Conservation (phyloP, 92 coral and sea anemone species). For the Phymanthus crucifer region DNA sequence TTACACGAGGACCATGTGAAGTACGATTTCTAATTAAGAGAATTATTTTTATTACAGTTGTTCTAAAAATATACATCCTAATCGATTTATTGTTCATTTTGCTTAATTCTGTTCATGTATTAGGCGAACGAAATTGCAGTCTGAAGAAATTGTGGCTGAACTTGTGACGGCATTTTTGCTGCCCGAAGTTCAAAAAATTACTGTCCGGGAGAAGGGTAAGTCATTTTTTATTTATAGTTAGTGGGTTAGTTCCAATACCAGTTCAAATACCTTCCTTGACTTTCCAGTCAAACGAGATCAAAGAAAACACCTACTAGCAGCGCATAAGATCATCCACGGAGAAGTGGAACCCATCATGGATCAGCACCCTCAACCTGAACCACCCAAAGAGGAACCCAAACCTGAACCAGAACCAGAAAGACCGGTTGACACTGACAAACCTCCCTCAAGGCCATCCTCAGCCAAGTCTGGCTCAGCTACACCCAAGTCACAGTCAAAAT, state of each 20-base stretch:
- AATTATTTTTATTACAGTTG: too few relatives aligned
- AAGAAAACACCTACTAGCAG: conserved; percentile 91
- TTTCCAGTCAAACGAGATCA: conserved; percentile 80
- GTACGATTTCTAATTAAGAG: too few relatives aligned
- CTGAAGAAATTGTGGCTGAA: conserved; percentile 96
- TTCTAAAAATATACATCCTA: too few relatives aligned
- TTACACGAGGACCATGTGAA: too few relatives aligned
- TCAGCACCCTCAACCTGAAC: conserved; percentile 62
- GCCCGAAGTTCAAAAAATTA: conserved; percentile 96
- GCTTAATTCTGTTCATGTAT: too few relatives aligned
- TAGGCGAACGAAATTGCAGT: conserved; percentile 88
- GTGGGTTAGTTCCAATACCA: too few relatives aligned
- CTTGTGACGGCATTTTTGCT: conserved; percentile 86
- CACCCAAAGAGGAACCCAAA: conserved; percentile 52
- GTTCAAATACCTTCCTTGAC: neutral
- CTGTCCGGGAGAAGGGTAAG: conserved; percentile 95
- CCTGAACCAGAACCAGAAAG: conserved; percentile 37
- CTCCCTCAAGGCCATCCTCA: conserved; percentile 61
- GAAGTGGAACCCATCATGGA: conserved; percentile 62
- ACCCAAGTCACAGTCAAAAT: conserved; percentile 52
- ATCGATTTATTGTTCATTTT: too few relatives aligned
- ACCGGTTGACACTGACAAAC: conserved; percentile 36
- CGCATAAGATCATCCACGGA: conserved; percentile 91
- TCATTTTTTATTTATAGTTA: neutral
- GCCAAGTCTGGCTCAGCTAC: conserved; percentile 44